These are phyloP conservation scores for Thalassoma bifasciatum DNA, from an alignment of 2,113 vertebrate species.

Conservation along the genomic window DNA sequence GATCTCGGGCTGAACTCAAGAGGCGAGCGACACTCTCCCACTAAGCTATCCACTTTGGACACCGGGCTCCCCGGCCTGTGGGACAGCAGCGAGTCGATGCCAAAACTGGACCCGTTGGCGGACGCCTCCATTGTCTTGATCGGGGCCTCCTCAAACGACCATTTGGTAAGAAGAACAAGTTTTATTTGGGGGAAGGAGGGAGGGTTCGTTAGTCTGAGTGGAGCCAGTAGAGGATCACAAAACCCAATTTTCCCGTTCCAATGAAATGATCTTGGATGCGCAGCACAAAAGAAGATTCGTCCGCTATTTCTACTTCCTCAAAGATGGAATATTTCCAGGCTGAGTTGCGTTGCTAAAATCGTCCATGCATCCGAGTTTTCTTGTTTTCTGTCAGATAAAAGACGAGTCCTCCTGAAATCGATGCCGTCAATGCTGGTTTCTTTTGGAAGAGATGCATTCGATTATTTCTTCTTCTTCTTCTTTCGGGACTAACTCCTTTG, in stretches of 20 bases:
- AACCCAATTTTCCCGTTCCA: slow-evolving; percentile 29
- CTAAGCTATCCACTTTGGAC: slow-evolving; percentile 91
- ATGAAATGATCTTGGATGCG: slow-evolving; percentile 20
- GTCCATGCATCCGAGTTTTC: slow-evolving; percentile 61
- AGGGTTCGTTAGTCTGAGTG: slow-evolving; percentile 50
- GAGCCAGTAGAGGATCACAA: slow-evolving; percentile 67
- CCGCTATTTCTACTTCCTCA: slow-evolving; percentile 57
- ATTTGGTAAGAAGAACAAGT: slow-evolving; percentile 81
- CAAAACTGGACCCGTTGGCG: slow-evolving; percentile 93
- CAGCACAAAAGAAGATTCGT: slow-evolving; percentile 61
- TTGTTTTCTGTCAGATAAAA: slow-evolving; percentile 28
- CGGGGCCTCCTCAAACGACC: slow-evolving; percentile 78
- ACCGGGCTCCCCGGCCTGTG: slow-evolving; percentile 93
- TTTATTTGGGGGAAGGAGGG: slow-evolving; percentile 48
- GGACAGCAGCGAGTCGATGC: slow-evolving; percentile 98
- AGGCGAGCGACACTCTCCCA: slow-evolving; percentile 90
- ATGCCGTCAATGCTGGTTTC: slow-evolving; percentile 51
- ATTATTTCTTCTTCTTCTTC: slow-evolving; percentile 44
- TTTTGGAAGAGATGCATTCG: slow-evolving; percentile 41
- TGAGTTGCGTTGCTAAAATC: slow-evolving; percentile 74
- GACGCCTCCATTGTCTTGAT: slow-evolving; percentile 90
- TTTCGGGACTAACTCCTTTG: slow-evolving; percentile 39
- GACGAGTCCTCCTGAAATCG: slow-evolving; percentile 51
- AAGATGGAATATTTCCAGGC: slow-evolving; percentile 64
- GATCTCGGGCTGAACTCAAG: slow-evolving; percentile 95